Evolutionary conservation across 2,113 vertebrate species (phyloP).

Genomic region (Phylloscopus whistleri): DNA sequence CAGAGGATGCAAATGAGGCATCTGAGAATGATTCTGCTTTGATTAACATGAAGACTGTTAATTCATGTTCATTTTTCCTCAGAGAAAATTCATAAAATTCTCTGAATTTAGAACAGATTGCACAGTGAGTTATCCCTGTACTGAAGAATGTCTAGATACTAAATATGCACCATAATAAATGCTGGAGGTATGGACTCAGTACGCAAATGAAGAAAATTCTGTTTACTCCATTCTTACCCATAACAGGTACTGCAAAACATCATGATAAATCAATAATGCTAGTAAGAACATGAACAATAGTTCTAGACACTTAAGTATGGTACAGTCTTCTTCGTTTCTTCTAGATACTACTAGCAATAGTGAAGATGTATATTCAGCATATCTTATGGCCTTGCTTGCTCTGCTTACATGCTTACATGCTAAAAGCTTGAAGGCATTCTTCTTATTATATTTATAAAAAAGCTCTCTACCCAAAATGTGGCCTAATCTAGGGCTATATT

Average conservation of each 20-base stretch:
- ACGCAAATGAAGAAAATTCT: background rate
- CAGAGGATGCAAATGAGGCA: background rate
- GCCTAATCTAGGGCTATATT: background rate
- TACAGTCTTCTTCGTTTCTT: background rate
- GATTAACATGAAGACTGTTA: background rate
- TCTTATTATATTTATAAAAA: background rate
- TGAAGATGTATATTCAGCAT: accelerated
- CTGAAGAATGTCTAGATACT: background rate
- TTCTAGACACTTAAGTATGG: background rate
- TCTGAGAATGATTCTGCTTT: background rate
- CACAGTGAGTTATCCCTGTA: background rate
- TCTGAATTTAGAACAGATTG: background rate
- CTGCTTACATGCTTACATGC: background rate
- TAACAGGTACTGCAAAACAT: background rate
- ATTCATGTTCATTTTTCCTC: background rate
- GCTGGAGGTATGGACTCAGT: background rate
- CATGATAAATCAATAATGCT: background rate
- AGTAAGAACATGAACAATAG: background rate
- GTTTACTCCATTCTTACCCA: background rate
- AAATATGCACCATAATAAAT: background rate
- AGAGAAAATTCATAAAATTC: background rate
- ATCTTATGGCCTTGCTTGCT: background rate
- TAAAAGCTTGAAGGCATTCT: background rate
- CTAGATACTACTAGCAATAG: background rate
- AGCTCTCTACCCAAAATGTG: background rate